Base-by-base conservation (phyloP, 2,113 vertebrate species). In the Alces alces region DNA sequence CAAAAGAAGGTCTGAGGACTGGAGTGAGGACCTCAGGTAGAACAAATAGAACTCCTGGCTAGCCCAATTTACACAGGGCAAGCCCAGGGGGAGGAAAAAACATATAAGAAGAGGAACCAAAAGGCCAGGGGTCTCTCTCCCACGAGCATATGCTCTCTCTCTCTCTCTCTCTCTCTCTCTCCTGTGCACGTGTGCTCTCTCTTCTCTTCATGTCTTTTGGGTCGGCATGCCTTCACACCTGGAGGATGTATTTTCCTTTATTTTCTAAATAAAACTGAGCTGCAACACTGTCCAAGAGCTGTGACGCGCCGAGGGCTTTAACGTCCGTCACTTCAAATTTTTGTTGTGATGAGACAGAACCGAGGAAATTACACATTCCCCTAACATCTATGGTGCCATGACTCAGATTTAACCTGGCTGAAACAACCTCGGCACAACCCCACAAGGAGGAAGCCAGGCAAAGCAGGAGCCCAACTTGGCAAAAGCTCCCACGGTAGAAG, bases 181-280 rank as follows among this genome's bases (percentile, higher is more conserved):
- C 47, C 47, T 50, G 47, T 50, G 47, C 47, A 7, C 1, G 2
- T 3, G 3, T 3, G 3, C 8, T 4, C 33, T n/a, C 33, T 66
- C 64, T 66, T n/a, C 61, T n/a, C 16, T 21, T 70, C 16, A 3
- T 4, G 17, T 66, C 17, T 70, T 70, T 70, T 21, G n/a, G n/a
- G 64, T 21, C 17, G 9, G 17, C n/a, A 70, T 70, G 64, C 33
- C 33, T 17, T 66, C 33, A 36, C 33, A 21, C 33, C 64, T 66
- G 9, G 2, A 70, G n/a, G 64, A 66, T 66, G 33, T n/a, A 70
- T 70, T 70, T 36, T 36, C n/a, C 33, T 70, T 70, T 66, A 21
- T 66, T n/a, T 66, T 36, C 64, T 36, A 70, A 70, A 70, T 70
- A 36, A 70, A 36, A 70, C 64, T 70, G n/a, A 70, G 64, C 33